Evolutionary conservation across 2,797 vertebrate genomes (phyloP).

Genomic region (Rhabdomys pumilio): DNA sequence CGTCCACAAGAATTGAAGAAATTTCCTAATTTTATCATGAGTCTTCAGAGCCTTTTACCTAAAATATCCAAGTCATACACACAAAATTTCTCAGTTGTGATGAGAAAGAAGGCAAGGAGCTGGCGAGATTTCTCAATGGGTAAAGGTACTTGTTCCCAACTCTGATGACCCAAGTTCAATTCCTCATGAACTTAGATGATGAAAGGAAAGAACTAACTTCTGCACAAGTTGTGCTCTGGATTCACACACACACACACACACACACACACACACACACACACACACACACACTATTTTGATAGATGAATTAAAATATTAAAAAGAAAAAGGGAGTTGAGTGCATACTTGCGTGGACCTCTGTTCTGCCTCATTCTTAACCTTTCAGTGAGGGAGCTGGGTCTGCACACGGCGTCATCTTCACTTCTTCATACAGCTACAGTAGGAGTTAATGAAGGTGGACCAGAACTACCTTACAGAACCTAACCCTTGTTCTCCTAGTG

Average conservation of each 20-base stretch:
- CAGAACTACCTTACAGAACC: background rate
- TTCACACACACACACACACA: background rate
- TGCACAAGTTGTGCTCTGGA: background rate
- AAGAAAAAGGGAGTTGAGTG: background rate
- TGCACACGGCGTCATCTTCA: background rate
- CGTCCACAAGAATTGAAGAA: background rate
- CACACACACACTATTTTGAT: background rate
- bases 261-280: background rate
- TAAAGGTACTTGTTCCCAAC: background rate
- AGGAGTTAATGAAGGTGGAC: background rate
- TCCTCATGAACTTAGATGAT: background rate
- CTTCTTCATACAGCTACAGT: background rate
- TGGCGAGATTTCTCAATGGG: no score
- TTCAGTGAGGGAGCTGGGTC: background rate
- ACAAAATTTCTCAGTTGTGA: background rate
- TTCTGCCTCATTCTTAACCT: background rate
- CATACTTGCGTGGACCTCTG: background rate
- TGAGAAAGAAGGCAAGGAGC: background rate
- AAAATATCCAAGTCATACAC: background rate
- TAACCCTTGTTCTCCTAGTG: background rate
- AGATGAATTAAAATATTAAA: background rate
- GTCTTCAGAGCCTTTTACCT: constrained; percentile 23
- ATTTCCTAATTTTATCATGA: background rate
- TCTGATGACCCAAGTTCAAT: background rate
- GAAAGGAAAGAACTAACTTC: background rate